Evolutionary conservation across 2,888 invertebrate genomes (phyloP).

Genomic region (Orchesellides sinensis): DNA sequence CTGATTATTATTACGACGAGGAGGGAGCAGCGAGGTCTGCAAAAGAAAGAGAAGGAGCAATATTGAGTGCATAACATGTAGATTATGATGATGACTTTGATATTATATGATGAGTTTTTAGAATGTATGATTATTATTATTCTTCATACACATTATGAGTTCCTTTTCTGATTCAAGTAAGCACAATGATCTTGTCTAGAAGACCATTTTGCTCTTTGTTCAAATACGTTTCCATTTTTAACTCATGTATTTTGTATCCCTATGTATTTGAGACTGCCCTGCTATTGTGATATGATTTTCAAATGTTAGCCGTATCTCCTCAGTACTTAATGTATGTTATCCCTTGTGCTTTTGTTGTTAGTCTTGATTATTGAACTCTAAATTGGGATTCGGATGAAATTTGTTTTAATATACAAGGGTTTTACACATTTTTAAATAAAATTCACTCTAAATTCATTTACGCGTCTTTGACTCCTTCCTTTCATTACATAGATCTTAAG

Average conservation of each 20-base stretch:
- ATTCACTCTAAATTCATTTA: constrained; percentile 26
- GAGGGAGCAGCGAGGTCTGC: not conserved
- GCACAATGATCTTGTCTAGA: too few species aligned
- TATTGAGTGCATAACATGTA: constrained; percentile 36
- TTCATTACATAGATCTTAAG: too few species aligned
- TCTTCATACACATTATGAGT: too few species aligned
- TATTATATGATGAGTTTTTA: constrained; percentile 26
- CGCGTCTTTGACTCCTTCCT: constrained; percentile 38
- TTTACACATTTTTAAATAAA: too few species aligned
- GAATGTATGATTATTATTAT: constrained; percentile 33
- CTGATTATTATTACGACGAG: not conserved
- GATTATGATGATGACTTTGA: constrained; percentile 17
- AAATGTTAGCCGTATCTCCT: too few species aligned
- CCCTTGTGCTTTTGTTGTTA: not conserved
- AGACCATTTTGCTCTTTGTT: not conserved
- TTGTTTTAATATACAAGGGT: not conserved
- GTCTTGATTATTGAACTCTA: constrained; percentile 39
- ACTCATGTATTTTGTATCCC: not conserved
- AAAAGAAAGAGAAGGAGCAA: not conserved
- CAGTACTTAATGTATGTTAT: not conserved
- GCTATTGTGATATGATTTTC: not conserved
- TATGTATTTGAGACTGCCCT: not conserved
- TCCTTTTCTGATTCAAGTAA: not conserved
- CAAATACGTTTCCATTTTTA: not conserved
- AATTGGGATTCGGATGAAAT: not conserved